phyloP scores from a whole-genome alignment of 2,888 invertebrate species.

The Pammene fasciana region DNA sequence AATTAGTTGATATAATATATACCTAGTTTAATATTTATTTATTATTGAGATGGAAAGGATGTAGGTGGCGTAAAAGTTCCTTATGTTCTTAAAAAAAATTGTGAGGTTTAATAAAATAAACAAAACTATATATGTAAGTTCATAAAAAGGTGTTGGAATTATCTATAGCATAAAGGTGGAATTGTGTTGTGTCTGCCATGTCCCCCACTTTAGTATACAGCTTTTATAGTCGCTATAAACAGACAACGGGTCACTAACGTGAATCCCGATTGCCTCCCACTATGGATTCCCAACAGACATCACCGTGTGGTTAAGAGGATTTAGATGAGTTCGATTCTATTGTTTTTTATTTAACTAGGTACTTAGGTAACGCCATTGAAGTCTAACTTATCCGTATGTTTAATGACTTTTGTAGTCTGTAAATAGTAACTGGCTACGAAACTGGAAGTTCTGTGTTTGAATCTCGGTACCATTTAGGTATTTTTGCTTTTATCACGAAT shows the following conservation, averaged over 20 bases:
- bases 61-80: no score
- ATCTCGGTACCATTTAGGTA: no score
- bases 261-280: conserved; percentile 37
- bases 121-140: conserved; percentile 31
- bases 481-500: no score
- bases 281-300: conserved; percentile 31
- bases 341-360: neutral
- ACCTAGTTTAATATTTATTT: no score
- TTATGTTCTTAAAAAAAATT: no score
- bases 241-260: conserved; percentile 36
- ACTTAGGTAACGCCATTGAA: neutral
- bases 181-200: conserved; percentile 36
- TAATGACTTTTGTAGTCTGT: no score
- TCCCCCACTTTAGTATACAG: conserved; percentile 40
- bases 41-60: no score
- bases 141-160: conserved; percentile 38
- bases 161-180: conserved; percentile 32
- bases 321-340: conserved; percentile 24
- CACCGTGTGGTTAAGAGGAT: conserved; percentile 36
- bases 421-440: no score
- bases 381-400: no score
- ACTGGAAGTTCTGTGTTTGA: no score
- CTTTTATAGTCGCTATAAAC: conserved; percentile 42
- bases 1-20: no score
- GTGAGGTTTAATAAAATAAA: neutral